Percentiles rank a stretch among this genome's conserved stretches.
phyloP scores from a whole-genome alignment of 2,888 invertebrate genomes.

The Tenthredo distinguenda region DNA sequence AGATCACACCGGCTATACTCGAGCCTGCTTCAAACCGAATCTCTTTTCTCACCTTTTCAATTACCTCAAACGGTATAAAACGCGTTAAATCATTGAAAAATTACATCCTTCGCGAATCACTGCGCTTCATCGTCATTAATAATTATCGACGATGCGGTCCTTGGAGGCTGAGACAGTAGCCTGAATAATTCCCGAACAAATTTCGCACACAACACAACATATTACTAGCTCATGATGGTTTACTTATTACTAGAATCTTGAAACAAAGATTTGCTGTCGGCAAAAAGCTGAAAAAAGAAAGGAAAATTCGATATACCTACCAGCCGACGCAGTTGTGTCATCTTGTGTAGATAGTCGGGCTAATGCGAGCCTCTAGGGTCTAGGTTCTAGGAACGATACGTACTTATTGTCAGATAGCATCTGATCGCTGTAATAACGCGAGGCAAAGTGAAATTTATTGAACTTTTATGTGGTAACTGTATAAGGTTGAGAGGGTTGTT shows the following conservation, averaged over 20 bases:
- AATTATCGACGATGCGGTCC: neutral
- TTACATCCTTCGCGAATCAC: neutral
- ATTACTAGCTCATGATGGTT: too few species aligned
- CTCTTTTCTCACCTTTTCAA: neutral
- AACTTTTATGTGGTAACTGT: slow-evolving; percentile 38
- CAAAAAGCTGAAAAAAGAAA: neutral
- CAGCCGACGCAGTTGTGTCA: neutral
- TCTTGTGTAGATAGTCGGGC: neutral
- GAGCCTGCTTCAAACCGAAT: neutral
- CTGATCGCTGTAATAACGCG: neutral
- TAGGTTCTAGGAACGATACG: neutral
- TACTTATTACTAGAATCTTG: neutral
- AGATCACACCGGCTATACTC: neutral
- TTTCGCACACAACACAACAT: too few species aligned
- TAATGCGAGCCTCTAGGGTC: neutral
- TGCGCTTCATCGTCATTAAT: neutral
- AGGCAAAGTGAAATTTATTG: slow-evolving; percentile 37
- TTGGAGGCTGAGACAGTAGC: neutral
- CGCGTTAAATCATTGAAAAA: neutral
- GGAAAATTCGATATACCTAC: neutral
- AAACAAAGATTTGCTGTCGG: too few species aligned
- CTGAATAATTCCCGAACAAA: too few species aligned
- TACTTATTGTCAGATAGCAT: neutral
- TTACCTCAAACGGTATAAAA: neutral
- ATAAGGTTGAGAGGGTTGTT: slow-evolving; percentile 41